Conservation (phyloP, 2,113 vertebrate species). For the Barnardius zonarius region DNA sequence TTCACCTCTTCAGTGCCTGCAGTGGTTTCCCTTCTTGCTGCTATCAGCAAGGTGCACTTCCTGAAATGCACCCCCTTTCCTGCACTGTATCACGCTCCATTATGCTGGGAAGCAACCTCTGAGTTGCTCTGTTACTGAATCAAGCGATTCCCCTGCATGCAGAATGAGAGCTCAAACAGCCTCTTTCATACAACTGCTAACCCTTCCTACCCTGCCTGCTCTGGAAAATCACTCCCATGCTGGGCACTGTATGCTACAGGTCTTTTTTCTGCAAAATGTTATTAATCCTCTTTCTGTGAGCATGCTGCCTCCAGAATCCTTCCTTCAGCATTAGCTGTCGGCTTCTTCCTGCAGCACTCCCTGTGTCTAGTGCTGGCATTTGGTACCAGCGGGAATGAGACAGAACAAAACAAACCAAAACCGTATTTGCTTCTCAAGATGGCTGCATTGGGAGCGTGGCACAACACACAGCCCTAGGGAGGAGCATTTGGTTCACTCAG, state of each 20-base stretch:
- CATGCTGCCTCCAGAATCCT: neutral
- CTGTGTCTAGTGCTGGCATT: slow-evolving; percentile 15
- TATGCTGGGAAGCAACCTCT: neutral
- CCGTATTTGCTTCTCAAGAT: neutral
- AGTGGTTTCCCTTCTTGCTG: neutral
- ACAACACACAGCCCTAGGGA: slow-evolving; percentile 3
- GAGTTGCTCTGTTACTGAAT: neutral
- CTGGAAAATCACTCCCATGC: neutral
- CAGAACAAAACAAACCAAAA: neutral
- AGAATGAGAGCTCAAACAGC: neutral
- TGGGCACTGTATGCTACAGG: neutral
- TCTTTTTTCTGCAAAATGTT: neutral
- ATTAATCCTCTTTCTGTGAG: neutral
- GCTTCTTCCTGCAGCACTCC: neutral
- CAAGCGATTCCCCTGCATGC: neutral
- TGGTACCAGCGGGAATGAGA: neutral
- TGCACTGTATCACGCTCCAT: fast-evolving
- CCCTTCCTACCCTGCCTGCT: neutral
- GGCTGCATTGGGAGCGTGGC: slow-evolving; percentile 35
- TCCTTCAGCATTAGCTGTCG: neutral
- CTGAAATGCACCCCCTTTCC: neutral
- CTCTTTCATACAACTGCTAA: neutral
- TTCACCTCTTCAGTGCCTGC: neutral
- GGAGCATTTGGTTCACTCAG: slow-evolving; percentile 38
- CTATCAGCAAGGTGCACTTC: neutral